Base-by-base conservation (phyloP, 30 jellyfish, hydroid and myxozoan species). In the Turritopsis rubra region DNA sequence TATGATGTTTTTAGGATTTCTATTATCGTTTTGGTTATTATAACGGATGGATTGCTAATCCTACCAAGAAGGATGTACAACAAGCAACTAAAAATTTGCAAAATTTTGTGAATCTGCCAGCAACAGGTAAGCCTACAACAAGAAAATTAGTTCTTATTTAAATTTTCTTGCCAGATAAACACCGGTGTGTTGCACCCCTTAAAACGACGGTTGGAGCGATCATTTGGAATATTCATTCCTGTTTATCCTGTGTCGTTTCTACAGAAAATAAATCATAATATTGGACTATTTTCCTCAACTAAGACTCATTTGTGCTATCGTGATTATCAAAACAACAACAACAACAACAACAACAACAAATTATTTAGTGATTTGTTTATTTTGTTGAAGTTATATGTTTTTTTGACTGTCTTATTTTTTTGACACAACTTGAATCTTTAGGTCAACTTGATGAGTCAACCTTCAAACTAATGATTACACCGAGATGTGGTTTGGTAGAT, bases 401-500 rank as follows among this genome's bases (percentile, higher is more conserved):
- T 41, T 5, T 41, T 41, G 13, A 41, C 60, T n/a, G n/a, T n/a
- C n/a, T n/a, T n/a, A n/a, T n/a, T n/a, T n/a, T n/a, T n/a, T n/a
- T n/a, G n/a, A n/a, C n/a, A n/a, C n/a, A n/a, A n/a, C n/a, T n/a
- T 5, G 5, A 13, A 41, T 13, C 60, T 41, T 41, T 41, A 41
- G 60, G 60, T 13, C 9, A 41, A 41, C 60, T 41, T 13, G 60
- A 41, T 41, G 60, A 41, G 60, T 13, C 60, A 41, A 41, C 60
- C 60, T 41, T 41, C 9, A 41, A 41, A 20, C 92, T 77, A 28
- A 1, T 88, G 28, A 71, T 24, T 18, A 53, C 60, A 54, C 91
- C 90, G 22, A 54, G 96, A n/a, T 88, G 96, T 79, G 96, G 96
- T 29, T 1, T 83, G 21, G 27, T 71, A 21, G 96, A 88, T 75